Evolutionary conservation across 2,888 invertebrate genomes (phyloP).

Genomic region (Chorisops tibialis): DNA sequence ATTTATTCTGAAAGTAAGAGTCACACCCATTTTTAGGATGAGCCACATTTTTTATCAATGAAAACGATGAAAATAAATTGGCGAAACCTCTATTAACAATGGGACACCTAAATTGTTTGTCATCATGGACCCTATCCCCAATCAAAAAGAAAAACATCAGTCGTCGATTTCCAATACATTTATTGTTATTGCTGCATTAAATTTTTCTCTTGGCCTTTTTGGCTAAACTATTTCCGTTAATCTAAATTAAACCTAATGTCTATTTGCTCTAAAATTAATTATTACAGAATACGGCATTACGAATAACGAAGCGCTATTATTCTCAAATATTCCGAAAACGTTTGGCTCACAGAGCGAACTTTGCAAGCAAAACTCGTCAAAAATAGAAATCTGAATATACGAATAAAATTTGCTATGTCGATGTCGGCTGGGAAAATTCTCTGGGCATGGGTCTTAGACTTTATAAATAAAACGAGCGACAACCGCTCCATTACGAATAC

Average conservation of each 20-base stretch:
- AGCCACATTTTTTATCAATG: no score
- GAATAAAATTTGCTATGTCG: background rate
- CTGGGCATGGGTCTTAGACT: constrained; percentile 11
- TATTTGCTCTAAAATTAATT: constrained; percentile 27
- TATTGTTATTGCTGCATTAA: background rate
- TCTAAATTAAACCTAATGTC: background rate
- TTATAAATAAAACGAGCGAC: constrained; percentile 9
- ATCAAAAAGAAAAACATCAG: no score
- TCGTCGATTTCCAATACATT: no score
- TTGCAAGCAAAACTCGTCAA: background rate
- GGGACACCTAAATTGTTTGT: no score
- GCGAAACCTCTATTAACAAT: no score
- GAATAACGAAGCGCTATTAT: constrained; percentile 14
- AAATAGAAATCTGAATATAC: background rate
- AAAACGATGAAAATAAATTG: no score
- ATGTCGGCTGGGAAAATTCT: background rate
- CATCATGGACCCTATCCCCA: no score
- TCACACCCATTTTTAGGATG: no score
- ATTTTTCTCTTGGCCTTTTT: constrained; percentile 27
- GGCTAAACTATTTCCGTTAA: constrained; percentile 20
- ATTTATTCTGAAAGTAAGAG: no score
- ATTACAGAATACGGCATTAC: constrained; percentile 14
- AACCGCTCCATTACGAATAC: background rate
- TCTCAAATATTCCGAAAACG: constrained; percentile 3
- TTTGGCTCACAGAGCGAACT: background rate